Evolutionary conservation across 2,797 vertebrate species (phyloP).

Genomic region (Tapera naevia): DNA sequence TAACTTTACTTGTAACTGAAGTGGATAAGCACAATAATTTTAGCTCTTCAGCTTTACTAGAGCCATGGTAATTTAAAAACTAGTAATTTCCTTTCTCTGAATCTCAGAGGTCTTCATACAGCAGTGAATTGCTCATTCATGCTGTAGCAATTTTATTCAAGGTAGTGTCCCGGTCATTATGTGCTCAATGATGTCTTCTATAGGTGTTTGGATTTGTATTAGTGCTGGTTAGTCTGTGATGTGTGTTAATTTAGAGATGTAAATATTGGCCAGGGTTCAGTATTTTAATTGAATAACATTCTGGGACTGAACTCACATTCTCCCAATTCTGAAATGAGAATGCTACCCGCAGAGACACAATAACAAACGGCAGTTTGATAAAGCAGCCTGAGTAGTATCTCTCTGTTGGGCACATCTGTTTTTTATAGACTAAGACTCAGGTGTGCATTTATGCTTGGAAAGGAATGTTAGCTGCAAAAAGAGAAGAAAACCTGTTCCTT

Average conservation of each 20-base stretch:
- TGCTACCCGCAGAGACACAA: background rate
- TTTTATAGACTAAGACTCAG: background rate
- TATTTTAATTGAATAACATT: constrained; percentile 18
- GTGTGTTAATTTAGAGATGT: constrained; percentile 32
- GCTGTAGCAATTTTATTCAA: constrained; percentile 11
- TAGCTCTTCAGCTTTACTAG: background rate
- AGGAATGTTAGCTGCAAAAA: background rate
- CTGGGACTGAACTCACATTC: background rate
- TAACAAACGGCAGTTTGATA: background rate
- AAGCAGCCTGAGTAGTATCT: background rate
- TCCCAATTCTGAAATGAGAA: background rate
- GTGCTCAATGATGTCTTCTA: constrained; percentile 4
- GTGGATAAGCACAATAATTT: background rate
- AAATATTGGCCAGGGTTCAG: constrained; percentile 13
- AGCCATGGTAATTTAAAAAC: constrained; percentile 26
- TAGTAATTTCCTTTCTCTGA: background rate
- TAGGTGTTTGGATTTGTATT: constrained; percentile 25
- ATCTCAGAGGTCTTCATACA: constrained; percentile 30
- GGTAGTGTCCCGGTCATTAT: constrained; percentile 11
- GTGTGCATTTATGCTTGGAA: background rate
- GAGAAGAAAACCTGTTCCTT: background rate
- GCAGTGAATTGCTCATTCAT: constrained; percentile 19
- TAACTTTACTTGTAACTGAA: background rate
- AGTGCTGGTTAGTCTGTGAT: background rate
- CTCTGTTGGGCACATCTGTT: background rate